phyloP scores from a whole-genome alignment of 1,140 invertebrate genomes.

The Dinothrombium tinctorium region DNA sequence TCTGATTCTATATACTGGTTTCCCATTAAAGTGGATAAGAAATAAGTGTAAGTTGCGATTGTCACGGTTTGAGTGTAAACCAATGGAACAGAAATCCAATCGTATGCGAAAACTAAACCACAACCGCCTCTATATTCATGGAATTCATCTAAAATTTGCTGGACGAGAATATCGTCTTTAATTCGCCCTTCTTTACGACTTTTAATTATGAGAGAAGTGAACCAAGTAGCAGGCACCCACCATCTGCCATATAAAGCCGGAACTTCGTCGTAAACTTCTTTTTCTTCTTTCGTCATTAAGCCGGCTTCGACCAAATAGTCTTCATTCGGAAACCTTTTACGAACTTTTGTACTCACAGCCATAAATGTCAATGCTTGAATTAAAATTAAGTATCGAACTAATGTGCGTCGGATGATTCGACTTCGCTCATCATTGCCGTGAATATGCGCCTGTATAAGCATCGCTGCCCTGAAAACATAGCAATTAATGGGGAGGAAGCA shows the following conservation, averaged over 20 bases:
- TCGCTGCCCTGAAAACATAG: constrained; percentile 5
- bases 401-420: constrained; percentile 57
- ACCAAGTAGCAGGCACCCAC: constrained; percentile 77
- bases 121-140: constrained; percentile 22
- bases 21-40: constrained; percentile 50
- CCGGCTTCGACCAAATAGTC: constrained; percentile 65
- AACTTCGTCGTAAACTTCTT: constrained; percentile 64
- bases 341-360: constrained; percentile 61
- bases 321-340: constrained; percentile 73
- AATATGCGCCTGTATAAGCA: constrained; percentile 30
- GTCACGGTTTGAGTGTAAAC: constrained; percentile 27
- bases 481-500: background rate
- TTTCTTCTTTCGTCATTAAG: constrained; percentile 67
- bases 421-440: constrained; percentile 49
- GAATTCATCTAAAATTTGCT: constrained; percentile 15
- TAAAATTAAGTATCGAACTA: constrained; percentile 57
- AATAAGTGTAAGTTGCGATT: constrained; percentile 44
- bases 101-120: constrained; percentile 19
- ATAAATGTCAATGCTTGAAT: constrained; percentile 53
- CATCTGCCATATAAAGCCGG: constrained; percentile 73
- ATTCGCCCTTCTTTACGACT: constrained; percentile 67
- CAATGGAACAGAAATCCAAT: constrained; percentile 28
- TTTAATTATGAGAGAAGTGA: constrained; percentile 61
- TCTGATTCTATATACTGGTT: constrained; percentile 44
- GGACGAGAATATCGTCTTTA: constrained; percentile 48